These are phyloP conservation scores for Erethizon dorsatum DNA, from an alignment of 2,797 vertebrate species.

Conservation along the genomic window DNA sequence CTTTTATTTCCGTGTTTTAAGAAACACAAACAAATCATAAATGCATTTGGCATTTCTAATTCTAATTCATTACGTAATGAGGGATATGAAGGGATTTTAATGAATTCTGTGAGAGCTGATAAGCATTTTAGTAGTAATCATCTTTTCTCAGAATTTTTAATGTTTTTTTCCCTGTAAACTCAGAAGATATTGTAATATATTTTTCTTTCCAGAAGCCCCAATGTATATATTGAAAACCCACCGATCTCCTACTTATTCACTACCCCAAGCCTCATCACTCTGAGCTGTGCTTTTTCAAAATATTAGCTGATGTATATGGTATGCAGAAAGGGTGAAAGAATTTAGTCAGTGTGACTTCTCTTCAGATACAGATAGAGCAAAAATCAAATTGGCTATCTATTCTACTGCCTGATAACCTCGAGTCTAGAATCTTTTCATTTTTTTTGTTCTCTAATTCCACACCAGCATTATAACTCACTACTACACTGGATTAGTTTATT, in stretches of 20 bases:
- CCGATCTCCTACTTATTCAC: not conserved
- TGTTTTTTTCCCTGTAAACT: conserved; percentile 13
- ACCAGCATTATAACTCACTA: conserved; percentile 1
- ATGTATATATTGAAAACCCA: not conserved
- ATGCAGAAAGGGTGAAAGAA: conserved; percentile 31
- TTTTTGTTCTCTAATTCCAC: conserved; percentile 7
- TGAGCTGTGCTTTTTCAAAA: conserved; percentile 21
- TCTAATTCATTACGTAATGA: conserved; percentile 35
- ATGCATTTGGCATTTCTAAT: conserved; percentile 18
- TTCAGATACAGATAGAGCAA: conserved; percentile 8
- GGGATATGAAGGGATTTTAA: conserved; percentile 30
- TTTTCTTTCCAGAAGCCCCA: not conserved
- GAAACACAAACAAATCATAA: conserved; percentile 39
- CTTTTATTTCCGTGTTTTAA: conserved; percentile 58
- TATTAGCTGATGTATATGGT: not conserved
- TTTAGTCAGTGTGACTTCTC: not conserved
- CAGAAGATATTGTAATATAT: not conserved
- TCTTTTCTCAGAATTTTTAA: not conserved
- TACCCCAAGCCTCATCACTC: not conserved
- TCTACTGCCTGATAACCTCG: conserved; percentile 36
- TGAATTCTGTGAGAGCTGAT: conserved; percentile 12
- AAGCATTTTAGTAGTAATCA: not conserved
- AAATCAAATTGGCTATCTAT: conserved; percentile 39
- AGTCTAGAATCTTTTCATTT: conserved; percentile 48
- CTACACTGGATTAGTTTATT: not conserved